Evolutionary conservation across 2,113 vertebrate genomes (phyloP), one percentile per base, ranked within the genome.

Genomic region (Holacanthus passer): DNA sequence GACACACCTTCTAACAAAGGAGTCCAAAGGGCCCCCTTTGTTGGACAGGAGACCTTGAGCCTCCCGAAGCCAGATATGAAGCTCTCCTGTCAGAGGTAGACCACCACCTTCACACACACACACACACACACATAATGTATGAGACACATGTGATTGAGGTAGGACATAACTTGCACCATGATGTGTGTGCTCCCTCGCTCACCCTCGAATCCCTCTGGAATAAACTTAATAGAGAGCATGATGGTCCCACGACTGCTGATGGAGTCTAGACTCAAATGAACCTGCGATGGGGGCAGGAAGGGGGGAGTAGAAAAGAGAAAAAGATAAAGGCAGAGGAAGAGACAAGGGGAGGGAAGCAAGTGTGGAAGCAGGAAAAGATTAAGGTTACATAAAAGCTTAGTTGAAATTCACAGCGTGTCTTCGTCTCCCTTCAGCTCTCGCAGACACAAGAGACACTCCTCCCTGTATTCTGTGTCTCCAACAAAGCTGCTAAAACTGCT

Each of bases 41-140:
- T 94, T 91, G 0, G 97, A 95, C 45, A 98, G 66, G 31, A 99
- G 95, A 86, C 95, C 94, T 71, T 95, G 96, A 20, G 97, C 97
- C 10, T 97, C 96, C 86, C 97, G 97, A 67, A 99, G 94, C 98
- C 98, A 99, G 91, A 99, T 97, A 91, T 99, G 97, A 73, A 99
- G 93, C 91, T 99, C 98, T 2, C 98, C 98, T 0, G 96, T 97
- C 60, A 94, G 91, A 10, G 97, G 98, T 73, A 95, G 84, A 52
- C 96, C 97, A 0, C 64, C 71, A 2, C 95, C 98, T 99, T 91
- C 17, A 73, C 78, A 83, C 58, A 77, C 0, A 85, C 48, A 77
- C 47, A 83, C 24, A 83, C 20, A 17, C 29, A 55, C 45, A 78
- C 39, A n/a, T 9, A 37, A 41, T 4, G 17, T 3, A n/a, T 31